Conservation (phyloP, 1,140 invertebrate genomes). For the Apocrypta bakeri region DNA sequence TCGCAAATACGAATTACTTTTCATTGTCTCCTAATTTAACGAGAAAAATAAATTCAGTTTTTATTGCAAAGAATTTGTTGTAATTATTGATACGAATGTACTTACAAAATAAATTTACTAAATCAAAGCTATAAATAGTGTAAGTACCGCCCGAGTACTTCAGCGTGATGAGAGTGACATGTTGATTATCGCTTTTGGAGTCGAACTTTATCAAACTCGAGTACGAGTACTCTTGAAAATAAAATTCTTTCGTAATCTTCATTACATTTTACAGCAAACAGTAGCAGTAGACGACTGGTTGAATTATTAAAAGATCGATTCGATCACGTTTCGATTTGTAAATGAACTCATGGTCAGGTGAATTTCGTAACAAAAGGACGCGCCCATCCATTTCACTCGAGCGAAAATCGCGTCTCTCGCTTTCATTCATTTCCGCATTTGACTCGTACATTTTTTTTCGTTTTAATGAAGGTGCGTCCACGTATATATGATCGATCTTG, state of each 20-base stretch:
- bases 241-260: too few species aligned
- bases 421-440: slow-evolving; percentile 11
- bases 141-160: not conserved
- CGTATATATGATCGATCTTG: slow-evolving; percentile 5
- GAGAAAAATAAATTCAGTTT: too few species aligned
- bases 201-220: not conserved
- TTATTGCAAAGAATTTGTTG: not conserved
- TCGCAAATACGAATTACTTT: too few species aligned
- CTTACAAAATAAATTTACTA: too few species aligned
- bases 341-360: not conserved
- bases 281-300: too few species aligned
- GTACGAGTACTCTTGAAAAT: too few species aligned
- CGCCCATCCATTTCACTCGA: not conserved
- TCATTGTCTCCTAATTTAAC: too few species aligned
- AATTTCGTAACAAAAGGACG: not conserved
- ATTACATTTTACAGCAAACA: too few species aligned
- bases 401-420: slow-evolving; percentile 8
- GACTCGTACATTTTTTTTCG: not conserved
- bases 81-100: not conserved
- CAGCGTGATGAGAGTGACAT: not conserved
- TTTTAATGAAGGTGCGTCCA: not conserved
- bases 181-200: not conserved
- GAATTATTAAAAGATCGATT: not conserved
- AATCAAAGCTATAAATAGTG: too few species aligned
- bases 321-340: not conserved